Evolutionary conservation across 2,888 invertebrate species (phyloP).

Genomic region (Dorcus parallelipipedus): DNA sequence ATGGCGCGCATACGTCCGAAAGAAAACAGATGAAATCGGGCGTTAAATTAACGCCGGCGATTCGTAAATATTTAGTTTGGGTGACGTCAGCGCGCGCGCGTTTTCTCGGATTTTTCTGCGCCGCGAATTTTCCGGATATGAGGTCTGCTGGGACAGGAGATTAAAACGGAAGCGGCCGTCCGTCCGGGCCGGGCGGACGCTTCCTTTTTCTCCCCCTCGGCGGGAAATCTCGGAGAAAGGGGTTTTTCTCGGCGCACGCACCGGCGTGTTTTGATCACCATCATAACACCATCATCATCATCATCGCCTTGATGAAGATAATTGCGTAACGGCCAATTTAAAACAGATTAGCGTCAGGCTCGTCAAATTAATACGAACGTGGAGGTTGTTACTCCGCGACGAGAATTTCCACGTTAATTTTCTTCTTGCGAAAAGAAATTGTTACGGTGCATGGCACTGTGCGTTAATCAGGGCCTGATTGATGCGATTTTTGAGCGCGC

Average conservation of each 20-base stretch:
- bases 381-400: background rate
- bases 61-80: background rate
- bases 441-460: too few species aligned
- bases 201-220: too few species aligned
- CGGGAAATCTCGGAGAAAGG: too few species aligned
- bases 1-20: too few species aligned
- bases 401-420: background rate
- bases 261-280: too few species aligned
- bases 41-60: too few species aligned
- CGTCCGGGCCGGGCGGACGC: conserved; percentile 1
- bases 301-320: conserved; percentile 13
- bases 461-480: too few species aligned
- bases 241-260: too few species aligned
- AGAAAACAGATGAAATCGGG: too few species aligned
- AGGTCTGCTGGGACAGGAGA: conserved; percentile 23
- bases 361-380: conserved; percentile 16
- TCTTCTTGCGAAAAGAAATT: background rate
- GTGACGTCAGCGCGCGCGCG: background rate
- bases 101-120: conserved; percentile 1
- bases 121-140: conserved; percentile 19
- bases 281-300: too few species aligned
- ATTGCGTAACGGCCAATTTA: conserved; percentile 16
- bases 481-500: too few species aligned
- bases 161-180: conserved; percentile 21
- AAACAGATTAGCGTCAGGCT: conserved; percentile 16